Evolutionary conservation across 2,888 invertebrate genomes (phyloP), one percentile per base, ranked within the genome.

Genomic region (Epinotia nisella): DNA sequence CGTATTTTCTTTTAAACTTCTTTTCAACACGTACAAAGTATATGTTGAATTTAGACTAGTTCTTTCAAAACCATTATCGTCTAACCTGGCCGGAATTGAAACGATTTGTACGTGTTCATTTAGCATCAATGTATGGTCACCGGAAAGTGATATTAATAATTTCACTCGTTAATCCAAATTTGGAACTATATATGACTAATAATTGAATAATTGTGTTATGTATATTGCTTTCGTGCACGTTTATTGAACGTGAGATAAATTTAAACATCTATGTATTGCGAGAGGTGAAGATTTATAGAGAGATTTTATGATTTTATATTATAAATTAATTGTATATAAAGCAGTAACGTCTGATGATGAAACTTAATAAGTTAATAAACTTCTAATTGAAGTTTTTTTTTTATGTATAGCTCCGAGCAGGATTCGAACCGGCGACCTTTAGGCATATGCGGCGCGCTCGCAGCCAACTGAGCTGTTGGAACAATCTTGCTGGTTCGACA

Each of bases 91-190:
- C 41, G 10, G 10, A 39, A 53, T 21, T 15, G 11, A 59, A 66
- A 71, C 21, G 24, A 17, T 39, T 45, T 19, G 59, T 45, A 66
- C 71, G 66, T 66, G 59, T 7, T 24, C 45, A 45, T 49, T 68
- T 72, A 17, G 39, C 72, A 56, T 72, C 0, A n/a, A 61, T 21
- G 11, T 67, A 67, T 68, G 53, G 67, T 21, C 15, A 41, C 55
- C 61, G 67, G 72, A 68, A 56, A 49, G 10, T 10, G 29, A 51
- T 62, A 62, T 56, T 62, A 61, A 68, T 72, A 68, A 68, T 68
- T 68, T 67, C 61, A 72, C 67, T 62, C 67, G 61, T 62, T 68
- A 51, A 62, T 68, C 61, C 56, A 39, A 39, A 55, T 19, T 55
- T 55, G 71, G 66, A 4, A 61, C 61, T n/a, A 41, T n/a, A n/a